Percentiles rank a stretch among this genome's conserved stretches.
phyloP scores from a whole-genome alignment of 2,888 invertebrate species.

The Ferrisia virgata region DNA sequence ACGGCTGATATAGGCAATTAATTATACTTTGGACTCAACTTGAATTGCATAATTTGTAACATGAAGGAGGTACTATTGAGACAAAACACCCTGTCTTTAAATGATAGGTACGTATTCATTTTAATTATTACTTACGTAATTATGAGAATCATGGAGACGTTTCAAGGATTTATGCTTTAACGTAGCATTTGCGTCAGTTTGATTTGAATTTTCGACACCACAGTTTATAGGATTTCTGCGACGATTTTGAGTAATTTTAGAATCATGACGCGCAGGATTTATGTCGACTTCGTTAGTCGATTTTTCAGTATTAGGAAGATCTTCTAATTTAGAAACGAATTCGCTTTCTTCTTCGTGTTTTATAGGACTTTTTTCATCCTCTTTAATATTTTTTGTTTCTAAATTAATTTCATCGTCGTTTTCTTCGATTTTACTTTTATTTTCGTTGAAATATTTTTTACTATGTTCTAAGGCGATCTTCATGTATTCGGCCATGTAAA shows the following conservation, averaged over 20 bases:
- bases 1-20: too few species aligned
- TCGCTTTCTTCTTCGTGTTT: constrained; percentile 38
- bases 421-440: constrained; percentile 22
- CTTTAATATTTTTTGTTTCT: neutral
- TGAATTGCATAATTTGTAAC: too few species aligned
- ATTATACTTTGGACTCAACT: too few species aligned
- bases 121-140: neutral
- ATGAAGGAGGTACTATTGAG: too few species aligned
- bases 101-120: too few species aligned
- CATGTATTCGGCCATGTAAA: constrained; percentile 35
- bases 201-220: constrained; percentile 14
- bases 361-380: neutral
- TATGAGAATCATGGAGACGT: constrained; percentile 16
- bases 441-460: constrained; percentile 30
- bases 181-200: constrained; percentile 12
- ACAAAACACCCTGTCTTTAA: too few species aligned
- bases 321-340: neutral
- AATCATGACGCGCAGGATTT: constrained; percentile 7
- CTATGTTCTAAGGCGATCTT: constrained; percentile 30
- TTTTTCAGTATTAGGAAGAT: neutral
- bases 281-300: neutral
- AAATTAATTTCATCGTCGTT: neutral
- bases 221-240: neutral
- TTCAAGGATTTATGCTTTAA: constrained; percentile 26
- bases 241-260: constrained; percentile 20